Base-by-base conservation (phyloP, 1,140 invertebrate genomes). In the Aphaenogaster rudis region DNA sequence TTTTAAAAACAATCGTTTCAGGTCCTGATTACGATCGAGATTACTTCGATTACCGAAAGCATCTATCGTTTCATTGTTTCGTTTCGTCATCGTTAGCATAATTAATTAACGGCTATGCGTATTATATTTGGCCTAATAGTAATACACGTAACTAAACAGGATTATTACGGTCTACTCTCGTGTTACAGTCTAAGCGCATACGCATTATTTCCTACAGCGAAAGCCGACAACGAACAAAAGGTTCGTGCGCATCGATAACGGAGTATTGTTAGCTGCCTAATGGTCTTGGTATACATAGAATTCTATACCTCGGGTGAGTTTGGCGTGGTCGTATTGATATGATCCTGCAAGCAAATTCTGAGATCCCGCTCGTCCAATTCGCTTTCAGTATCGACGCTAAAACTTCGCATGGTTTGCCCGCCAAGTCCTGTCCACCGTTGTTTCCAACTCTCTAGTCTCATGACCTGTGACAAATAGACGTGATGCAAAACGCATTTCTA, bases 391-490 rank as follows among this genome's bases (percentile, higher is more conserved):
- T 96, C 96, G 76, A 96, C 93, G 66, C 95, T 96, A 69, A 94
- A 95, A 79, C 94, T 95, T 79, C 94, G 92, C 57, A 92, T 85
- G 36, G 89, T 91, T 78, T 93, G 90, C 4, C 90, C 92, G 63
- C 91, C 89, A n/a, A 93, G 92, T 57, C 94, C 94, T 13, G 93
- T 94, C 93, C 94, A 94, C 15, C 94, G 94, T 72, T 95, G 92
- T 87, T 96, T 96, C 95, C 96, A 96, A 67, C 96, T 96, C 91
- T 97, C 96, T 95, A 97, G 93, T 93, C 97, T 97, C 96, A 97
- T 96, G 95, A 97, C 96, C 96, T 97, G 90, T 15, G 69, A 76
- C 89, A 91, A 15, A 91, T 61, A 88, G 8, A 63, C 13, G 28
- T 45, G 33, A 54, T 54, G 48, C 63, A 50, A 64, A 71, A 66